Evolutionary conservation across 2,888 invertebrate genomes (phyloP).

Genomic region (Euzetes globulus): DNA sequence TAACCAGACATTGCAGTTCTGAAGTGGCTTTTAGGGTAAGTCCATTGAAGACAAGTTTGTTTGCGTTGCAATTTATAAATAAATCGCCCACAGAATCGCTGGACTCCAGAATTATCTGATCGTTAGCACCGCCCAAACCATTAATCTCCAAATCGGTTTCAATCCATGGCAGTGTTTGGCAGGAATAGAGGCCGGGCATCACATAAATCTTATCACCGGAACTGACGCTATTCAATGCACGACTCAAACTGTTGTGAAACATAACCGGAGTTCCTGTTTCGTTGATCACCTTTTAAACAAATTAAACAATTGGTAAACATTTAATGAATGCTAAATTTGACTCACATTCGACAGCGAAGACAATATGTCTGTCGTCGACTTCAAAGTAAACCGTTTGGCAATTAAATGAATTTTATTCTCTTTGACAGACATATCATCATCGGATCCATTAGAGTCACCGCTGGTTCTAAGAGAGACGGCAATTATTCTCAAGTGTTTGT

Average conservation of each 20-base stretch:
- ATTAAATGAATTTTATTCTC: constrained; percentile 36
- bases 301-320: not conserved
- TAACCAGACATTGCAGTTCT: constrained; percentile 36
- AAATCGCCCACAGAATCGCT: constrained; percentile 40
- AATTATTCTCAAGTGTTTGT: constrained; percentile 37
- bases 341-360: not conserved
- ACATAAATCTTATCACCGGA: constrained; percentile 42
- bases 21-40: constrained; percentile 36
- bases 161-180: constrained; percentile 41
- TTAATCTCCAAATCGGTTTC: constrained; percentile 40
- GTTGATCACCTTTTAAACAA: not conserved
- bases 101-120: constrained; percentile 38
- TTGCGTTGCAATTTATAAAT: constrained; percentile 38
- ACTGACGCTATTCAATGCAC: constrained; percentile 38
- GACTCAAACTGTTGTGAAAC: constrained; percentile 38
- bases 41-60: constrained; percentile 37
- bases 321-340: not conserved
- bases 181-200: constrained; percentile 40
- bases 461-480: not conserved
- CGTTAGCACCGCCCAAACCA: constrained; percentile 36
- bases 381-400: constrained; percentile 37
- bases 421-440: not conserved
- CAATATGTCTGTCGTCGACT: not conserved
- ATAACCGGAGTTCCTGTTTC: constrained; percentile 27
- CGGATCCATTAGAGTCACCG: not conserved